Conservation (phyloP, 2,797 vertebrate species). For the Centropyge bicolor region DNA sequence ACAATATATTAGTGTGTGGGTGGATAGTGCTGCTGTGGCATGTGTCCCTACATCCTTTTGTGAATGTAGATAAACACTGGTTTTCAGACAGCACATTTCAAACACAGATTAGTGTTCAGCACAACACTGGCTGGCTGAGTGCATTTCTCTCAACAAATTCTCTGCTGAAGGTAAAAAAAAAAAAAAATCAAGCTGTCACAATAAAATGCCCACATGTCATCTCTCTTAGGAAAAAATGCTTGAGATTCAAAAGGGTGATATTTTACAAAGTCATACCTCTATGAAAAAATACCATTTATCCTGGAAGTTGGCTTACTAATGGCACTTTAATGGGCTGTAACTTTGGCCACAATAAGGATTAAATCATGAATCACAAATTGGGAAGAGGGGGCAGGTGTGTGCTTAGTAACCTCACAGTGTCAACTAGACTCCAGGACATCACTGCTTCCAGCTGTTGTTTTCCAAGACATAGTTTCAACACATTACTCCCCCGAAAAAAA, state of each 20-base stretch:
- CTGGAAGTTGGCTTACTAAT: constrained; percentile 26
- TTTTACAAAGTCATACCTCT: constrained; percentile 9
- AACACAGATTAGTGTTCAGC: constrained; percentile 48
- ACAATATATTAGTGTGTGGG: neutral
- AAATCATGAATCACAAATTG: constrained; percentile 6
- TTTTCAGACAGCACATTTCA: constrained; percentile 36
- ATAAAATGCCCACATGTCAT: constrained; percentile 26
- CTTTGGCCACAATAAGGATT: neutral
- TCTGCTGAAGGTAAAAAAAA: constrained; percentile 49
- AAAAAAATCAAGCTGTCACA: constrained; percentile 50
- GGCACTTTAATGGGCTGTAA: constrained; percentile 5
- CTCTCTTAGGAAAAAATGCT: constrained; percentile 8
- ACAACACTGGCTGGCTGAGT: constrained; percentile 44
- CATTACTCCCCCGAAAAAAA: no score
- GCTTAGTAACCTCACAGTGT: neutral
- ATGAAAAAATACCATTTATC: constrained; percentile 15
- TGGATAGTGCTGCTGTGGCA: neutral
- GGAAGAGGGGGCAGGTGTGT: neutral
- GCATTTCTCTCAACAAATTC: constrained; percentile 46
- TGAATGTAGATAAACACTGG: constrained; percentile 35
- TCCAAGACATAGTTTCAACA: no score
- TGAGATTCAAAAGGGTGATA: constrained; percentile 34
- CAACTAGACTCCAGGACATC: no score
- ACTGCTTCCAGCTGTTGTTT: no score
- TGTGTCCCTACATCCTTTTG: constrained; percentile 15